phyloP scores from a whole-genome alignment of 1,140 invertebrate species.

The Brachionus paranguensis region DNA sequence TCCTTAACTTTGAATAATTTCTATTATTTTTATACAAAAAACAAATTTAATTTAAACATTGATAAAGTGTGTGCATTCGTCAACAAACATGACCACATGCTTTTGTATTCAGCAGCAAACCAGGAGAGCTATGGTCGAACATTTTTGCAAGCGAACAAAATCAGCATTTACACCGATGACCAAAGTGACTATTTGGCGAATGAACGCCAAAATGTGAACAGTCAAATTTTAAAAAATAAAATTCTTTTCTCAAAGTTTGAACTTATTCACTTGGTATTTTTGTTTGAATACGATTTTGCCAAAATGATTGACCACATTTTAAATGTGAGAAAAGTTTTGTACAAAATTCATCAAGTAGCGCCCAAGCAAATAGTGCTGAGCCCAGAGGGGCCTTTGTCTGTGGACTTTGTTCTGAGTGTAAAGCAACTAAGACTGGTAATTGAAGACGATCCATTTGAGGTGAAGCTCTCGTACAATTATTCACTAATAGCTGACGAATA shows the following conservation, averaged over 20 bases:
- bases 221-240: not conserved
- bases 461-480: slow-evolving; percentile 16
- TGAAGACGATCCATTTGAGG: slow-evolving; percentile 39
- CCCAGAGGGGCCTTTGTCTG: not conserved
- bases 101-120: not conserved
- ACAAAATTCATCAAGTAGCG: not conserved
- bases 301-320: slow-evolving; percentile 31
- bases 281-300: slow-evolving; percentile 20
- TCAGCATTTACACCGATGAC: not conserved
- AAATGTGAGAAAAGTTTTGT: slow-evolving; percentile 24
- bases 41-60: not conserved
- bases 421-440: slow-evolving; percentile 15
- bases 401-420: slow-evolving; percentile 20
- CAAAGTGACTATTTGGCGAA: not conserved
- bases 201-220: not conserved
- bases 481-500: not conserved
- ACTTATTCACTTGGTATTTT: not conserved
- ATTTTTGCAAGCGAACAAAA: not conserved
- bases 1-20: slow-evolving; percentile 1
- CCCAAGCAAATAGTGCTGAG: not conserved
- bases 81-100: not conserved
- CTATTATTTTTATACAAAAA: not conserved
- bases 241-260: not conserved
- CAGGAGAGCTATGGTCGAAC: not conserved
- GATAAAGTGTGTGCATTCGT: not conserved